These are phyloP conservation scores for Mionectes macconnelli DNA, from an alignment of 2,113 vertebrate species.

Conservation along the genomic window DNA sequence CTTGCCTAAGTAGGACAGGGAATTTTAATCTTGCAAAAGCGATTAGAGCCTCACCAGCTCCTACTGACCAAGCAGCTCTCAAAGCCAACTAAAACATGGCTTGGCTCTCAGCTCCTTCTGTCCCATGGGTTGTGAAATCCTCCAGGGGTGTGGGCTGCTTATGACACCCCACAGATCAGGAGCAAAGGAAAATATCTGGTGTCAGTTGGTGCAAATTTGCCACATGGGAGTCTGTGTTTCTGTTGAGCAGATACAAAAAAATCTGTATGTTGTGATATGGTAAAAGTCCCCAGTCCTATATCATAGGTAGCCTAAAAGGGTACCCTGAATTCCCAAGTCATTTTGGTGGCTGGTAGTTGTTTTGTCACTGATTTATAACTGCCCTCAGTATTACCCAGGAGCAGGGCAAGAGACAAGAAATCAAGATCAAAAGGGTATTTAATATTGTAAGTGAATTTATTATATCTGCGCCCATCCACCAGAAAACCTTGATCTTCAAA, in stretches of 20 bases:
- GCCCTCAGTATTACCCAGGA: background rate
- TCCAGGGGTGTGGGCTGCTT: background rate
- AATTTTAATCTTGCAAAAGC: background rate
- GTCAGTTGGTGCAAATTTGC: background rate
- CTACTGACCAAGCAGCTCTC: background rate
- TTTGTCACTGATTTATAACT: background rate
- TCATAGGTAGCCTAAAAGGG: background rate
- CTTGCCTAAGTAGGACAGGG: constrained; percentile 41
- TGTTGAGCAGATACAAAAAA: background rate
- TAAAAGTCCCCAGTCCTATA: background rate
- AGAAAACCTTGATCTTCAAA: constrained; percentile 4
- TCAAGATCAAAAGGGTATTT: constrained; percentile 10
- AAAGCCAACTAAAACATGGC: background rate
- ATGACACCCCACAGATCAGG: background rate
- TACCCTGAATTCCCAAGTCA: background rate
- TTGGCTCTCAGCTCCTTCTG: background rate
- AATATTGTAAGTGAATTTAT: background rate
- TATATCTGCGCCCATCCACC: background rate
- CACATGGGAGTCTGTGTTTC: background rate
- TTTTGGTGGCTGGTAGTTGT: background rate
- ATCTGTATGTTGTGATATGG: background rate
- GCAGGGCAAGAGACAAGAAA: background rate
- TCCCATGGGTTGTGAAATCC: background rate
- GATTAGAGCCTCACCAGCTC: background rate
- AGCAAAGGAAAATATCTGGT: background rate